Percentiles rank a stretch among this genome's conserved stretches.
phyloP scores from a whole-genome alignment of 2,797 vertebrate species.

The Phoeniculus purpureus region DNA sequence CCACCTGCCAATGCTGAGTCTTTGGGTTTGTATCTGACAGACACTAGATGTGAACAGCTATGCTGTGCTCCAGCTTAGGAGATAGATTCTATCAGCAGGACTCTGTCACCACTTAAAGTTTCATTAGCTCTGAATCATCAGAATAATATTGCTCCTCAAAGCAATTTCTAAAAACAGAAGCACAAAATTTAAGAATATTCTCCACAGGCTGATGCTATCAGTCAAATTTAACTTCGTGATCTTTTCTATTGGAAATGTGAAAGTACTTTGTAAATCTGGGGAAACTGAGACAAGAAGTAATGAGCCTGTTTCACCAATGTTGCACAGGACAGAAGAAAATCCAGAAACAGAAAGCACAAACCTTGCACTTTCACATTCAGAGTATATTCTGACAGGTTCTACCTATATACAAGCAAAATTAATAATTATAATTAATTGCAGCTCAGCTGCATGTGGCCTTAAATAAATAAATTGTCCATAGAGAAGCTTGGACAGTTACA shows the following conservation, averaged over 20 bases:
- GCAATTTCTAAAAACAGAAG: conserved; percentile 43
- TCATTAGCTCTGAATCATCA: conserved; percentile 25
- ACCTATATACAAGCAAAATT: background rate
- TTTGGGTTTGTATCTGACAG: background rate
- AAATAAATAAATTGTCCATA: background rate
- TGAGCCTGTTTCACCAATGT: background rate
- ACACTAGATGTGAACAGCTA: background rate
- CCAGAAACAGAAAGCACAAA: background rate
- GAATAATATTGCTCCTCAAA: conserved; percentile 7
- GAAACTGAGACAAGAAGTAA: background rate
- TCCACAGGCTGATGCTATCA: background rate
- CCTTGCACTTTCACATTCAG: background rate
- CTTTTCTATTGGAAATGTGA: background rate
- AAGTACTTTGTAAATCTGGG: background rate
- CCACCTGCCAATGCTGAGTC: background rate
- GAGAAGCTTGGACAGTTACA: background rate
- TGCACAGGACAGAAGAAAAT: background rate
- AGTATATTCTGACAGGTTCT: background rate
- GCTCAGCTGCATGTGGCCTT: background rate
- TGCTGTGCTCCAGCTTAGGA: background rate
- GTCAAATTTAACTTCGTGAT: background rate
- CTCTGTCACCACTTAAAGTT: background rate
- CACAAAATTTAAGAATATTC: conserved; percentile 5
- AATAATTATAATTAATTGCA: conserved; percentile 1
- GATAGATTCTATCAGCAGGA: background rate